These are phyloP conservation scores for Agrilus planipennis DNA, from an alignment of 1,140 invertebrate genomes.

Conservation along the genomic window DNA sequence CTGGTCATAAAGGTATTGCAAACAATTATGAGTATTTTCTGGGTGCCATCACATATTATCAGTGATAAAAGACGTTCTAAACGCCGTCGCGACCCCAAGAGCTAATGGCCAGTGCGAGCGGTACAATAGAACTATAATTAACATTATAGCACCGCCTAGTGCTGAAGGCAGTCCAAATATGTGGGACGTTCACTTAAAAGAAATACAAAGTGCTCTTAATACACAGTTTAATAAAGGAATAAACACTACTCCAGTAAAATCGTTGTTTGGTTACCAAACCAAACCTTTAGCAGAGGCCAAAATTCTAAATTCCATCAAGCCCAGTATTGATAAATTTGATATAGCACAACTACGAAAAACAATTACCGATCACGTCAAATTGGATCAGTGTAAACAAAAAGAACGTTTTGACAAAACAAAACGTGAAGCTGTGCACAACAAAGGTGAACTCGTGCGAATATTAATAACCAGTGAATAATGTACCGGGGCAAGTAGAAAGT, in stretches of 20 bases:
- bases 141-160: too few relatives aligned
- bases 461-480: not conserved
- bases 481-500: not conserved
- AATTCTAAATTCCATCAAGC: not conserved
- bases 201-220: not conserved
- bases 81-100: too few relatives aligned
- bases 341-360: not conserved
- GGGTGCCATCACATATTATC: too few relatives aligned
- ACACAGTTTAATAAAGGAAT: not conserved
- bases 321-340: not conserved
- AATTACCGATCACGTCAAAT: not conserved
- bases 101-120: not conserved
- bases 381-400: not conserved
- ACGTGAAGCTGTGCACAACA: not conserved
- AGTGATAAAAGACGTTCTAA: too few relatives aligned
- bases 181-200: not conserved
- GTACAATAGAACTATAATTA: constrained; percentile 1
- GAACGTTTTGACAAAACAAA: not conserved
- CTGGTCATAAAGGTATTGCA: too few relatives aligned
- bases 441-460: not conserved
- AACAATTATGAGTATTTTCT: too few relatives aligned
- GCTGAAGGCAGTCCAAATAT: not conserved
- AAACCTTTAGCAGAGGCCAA: too few relatives aligned
- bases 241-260: not conserved
- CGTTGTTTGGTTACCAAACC: not conserved